These are phyloP conservation scores for Scaptomyza flava DNA, from an alignment of 2,888 invertebrate species.

Conservation along the genomic window DNA sequence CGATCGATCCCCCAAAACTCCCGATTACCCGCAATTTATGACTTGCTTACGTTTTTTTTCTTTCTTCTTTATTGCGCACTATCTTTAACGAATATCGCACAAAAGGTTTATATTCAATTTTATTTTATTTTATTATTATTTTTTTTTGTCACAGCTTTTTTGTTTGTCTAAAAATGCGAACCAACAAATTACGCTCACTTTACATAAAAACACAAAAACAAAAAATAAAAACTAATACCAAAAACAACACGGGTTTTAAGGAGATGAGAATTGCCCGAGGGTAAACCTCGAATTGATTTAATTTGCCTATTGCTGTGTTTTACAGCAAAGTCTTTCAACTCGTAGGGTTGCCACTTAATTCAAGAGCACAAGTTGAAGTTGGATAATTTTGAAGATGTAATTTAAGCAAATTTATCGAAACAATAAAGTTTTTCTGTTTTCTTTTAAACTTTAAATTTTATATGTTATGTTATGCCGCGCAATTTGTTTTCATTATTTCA, in stretches of 20 bases:
- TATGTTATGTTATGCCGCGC: too few relatives aligned
- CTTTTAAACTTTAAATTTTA: too few relatives aligned
- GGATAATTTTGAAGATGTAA: not conserved
- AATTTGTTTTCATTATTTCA: too few relatives aligned
- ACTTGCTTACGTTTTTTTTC: slow-evolving; percentile 33
- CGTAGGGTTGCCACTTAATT: slow-evolving; percentile 9
- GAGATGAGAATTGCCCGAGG: not conserved
- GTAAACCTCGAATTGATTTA: slow-evolving; percentile 1
- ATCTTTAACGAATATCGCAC: slow-evolving; percentile 62
- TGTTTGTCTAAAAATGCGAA: slow-evolving; percentile 45
- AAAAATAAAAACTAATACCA: slow-evolving; percentile 1
- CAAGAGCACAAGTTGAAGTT: not conserved
- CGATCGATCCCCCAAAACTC: slow-evolving; percentile 41
- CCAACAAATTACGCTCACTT: slow-evolving; percentile 6
- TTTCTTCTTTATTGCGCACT: slow-evolving; percentile 27
- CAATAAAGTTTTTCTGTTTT: not conserved
- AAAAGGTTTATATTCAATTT: slow-evolving; percentile 30
- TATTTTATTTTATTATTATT: slow-evolving; percentile 8
- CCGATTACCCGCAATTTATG: slow-evolving; percentile 72
- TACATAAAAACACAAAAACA: slow-evolving; percentile 16
- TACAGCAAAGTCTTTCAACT: slow-evolving; percentile 4
- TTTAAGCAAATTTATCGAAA: not conserved
- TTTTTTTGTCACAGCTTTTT: slow-evolving; percentile 26
- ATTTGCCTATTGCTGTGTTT: slow-evolving; percentile 13
- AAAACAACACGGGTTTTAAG: slow-evolving; percentile 16